Percentiles rank a stretch among this genome's conserved stretches.
These are phyloP conservation scores for Penaeus chinensis DNA, from an alignment of 1,140 invertebrate genomes.

Conservation along the genomic window DNA sequence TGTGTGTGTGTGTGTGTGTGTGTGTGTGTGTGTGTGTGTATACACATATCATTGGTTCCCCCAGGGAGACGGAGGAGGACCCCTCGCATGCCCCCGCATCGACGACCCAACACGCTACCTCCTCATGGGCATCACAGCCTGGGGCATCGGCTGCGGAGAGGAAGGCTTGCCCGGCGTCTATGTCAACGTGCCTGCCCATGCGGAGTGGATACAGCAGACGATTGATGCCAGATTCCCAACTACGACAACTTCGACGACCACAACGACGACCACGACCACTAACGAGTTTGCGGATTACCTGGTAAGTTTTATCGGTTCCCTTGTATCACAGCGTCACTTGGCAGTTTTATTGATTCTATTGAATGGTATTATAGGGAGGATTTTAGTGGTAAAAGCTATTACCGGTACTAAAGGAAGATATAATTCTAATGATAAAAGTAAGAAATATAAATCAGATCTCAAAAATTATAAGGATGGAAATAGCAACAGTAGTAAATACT, in stretches of 20 bases:
- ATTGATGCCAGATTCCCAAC: background rate
- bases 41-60: background rate
- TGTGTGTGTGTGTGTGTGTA: background rate
- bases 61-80: conserved; percentile 68
- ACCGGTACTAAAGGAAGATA: background rate
- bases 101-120: conserved; percentile 68
- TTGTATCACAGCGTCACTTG: background rate
- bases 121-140: conserved; percentile 79
- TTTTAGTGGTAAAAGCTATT: background rate
- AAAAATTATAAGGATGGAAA: too few relatives aligned
- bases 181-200: conserved; percentile 70
- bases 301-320: background rate
- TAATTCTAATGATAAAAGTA: too few relatives aligned
- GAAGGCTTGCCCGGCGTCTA: conserved; percentile 81
- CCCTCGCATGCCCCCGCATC: conserved; percentile 66
- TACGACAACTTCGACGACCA: background rate
- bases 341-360: too few relatives aligned
- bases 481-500: too few relatives aligned
- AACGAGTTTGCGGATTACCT: background rate
- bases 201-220: conserved; percentile 40
- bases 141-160: conserved; percentile 78
- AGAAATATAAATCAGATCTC: too few relatives aligned
- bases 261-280: background rate
- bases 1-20: background rate
- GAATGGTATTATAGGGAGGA: too few relatives aligned